Conservation (phyloP, 37 sponge, comb jelly and placozoan species). For the Agelas oroides region DNA sequence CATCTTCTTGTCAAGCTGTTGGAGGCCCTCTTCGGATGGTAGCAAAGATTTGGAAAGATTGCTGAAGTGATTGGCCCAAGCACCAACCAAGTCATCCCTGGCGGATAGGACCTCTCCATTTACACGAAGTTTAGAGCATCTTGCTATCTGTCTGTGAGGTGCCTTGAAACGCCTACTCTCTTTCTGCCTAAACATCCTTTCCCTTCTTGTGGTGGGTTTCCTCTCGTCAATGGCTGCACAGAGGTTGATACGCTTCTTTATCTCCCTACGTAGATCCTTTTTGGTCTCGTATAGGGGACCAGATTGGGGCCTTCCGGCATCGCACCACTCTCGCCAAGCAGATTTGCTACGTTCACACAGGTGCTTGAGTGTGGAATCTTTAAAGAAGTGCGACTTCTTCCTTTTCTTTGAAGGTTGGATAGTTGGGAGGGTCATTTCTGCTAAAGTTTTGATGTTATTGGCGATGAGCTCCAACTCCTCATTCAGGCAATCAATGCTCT, state of each 20-base stretch:
- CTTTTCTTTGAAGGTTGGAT: not conserved
- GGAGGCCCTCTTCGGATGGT: not conserved
- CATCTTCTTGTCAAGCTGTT: not conserved
- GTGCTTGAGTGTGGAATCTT: not conserved
- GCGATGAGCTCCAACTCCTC: too few relatives aligned
- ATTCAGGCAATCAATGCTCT: too few relatives aligned
- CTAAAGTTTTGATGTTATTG: too few relatives aligned
- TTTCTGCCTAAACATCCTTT: slow-evolving; percentile 2
- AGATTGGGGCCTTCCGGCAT: slow-evolving; percentile 1
- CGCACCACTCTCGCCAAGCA: not conserved
- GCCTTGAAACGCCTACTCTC: not conserved
- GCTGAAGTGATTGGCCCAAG: not conserved
- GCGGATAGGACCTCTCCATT: not conserved
- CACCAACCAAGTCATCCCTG: not conserved
- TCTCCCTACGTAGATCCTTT: not conserved
- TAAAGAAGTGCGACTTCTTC: not conserved
- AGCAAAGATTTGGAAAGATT: not conserved
- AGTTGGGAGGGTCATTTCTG: not conserved
- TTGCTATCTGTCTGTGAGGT: not conserved
- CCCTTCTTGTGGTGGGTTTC: not conserved
- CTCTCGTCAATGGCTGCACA: not conserved
- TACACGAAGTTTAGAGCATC: not conserved
- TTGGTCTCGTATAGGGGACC: not conserved
- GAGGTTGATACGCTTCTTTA: not conserved
- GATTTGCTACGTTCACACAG: not conserved